These are phyloP conservation scores for Pangasianodon hypophthalmus DNA, from an alignment of 2,113 vertebrate genomes.

Conservation along the genomic window DNA sequence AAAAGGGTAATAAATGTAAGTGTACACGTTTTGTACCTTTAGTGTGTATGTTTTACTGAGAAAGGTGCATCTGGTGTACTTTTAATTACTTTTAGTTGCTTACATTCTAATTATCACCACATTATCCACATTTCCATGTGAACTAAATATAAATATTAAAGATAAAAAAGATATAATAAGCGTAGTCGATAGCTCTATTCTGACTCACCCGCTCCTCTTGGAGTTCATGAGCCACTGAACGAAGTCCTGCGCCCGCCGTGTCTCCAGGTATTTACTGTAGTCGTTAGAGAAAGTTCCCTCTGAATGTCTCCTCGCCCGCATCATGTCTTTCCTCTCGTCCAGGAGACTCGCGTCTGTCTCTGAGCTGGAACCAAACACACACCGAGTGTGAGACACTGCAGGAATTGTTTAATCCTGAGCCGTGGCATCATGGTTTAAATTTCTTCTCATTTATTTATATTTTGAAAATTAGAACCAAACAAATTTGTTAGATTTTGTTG, in stretches of 20 bases:
- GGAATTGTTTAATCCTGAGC: neutral
- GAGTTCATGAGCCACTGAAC: constrained; percentile 94
- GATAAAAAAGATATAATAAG: too few relatives aligned
- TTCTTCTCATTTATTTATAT: neutral
- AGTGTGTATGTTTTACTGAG: too few relatives aligned
- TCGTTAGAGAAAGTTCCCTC: constrained; percentile 98
- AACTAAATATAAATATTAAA: neutral
- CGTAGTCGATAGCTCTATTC: neutral
- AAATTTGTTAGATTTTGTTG: too few relatives aligned
- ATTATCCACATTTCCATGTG: neutral
- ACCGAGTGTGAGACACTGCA: neutral
- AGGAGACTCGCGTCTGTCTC: constrained; percentile 73
- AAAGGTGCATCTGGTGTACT: neutral
- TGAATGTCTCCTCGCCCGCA: constrained; percentile 88
- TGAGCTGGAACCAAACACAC: constrained; percentile 60
- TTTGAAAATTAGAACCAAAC: too few relatives aligned
- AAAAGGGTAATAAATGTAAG: neutral
- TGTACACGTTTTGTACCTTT: too few relatives aligned
- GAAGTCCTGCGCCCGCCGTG: constrained; percentile 89
- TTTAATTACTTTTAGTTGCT: too few relatives aligned
- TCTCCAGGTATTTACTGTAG: constrained; percentile 97
- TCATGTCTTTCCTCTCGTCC: constrained; percentile 72
- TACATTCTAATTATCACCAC: neutral
- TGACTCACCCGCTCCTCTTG: constrained; percentile 88
- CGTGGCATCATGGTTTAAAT: neutral